A percentile compares a stretch with the other conserved stretches of the same genome.
Evolutionary conservation across 2,797 vertebrate species (phyloP).

Genomic region (Telmatherina bonti): DNA sequence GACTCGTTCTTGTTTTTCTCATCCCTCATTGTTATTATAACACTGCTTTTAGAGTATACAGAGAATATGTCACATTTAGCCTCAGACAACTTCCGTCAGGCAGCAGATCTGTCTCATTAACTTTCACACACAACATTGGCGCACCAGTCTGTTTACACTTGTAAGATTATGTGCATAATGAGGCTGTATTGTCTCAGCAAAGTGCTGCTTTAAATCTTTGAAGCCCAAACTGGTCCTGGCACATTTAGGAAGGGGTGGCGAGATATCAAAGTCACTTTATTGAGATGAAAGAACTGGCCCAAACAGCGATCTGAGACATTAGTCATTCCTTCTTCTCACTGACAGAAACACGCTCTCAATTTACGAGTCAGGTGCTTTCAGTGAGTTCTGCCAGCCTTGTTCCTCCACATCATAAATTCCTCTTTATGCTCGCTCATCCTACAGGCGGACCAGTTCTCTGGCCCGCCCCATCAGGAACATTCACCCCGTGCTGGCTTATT

Average conservation of each 20-base stretch:
- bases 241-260: conserved; percentile 55
- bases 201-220: conserved; percentile 63
- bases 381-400: conserved; percentile 76
- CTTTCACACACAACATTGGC: conserved; percentile 43
- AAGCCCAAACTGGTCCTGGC: conserved; percentile 69
- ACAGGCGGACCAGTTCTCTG: conserved; percentile 61
- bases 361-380: conserved; percentile 78
- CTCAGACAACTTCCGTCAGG: conserved; percentile 40
- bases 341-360: conserved; percentile 79
- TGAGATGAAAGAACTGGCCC: conserved; percentile 71
- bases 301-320: conserved; percentile 66
- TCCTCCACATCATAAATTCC: conserved; percentile 76
- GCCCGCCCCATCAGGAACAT: conserved; percentile 59
- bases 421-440: conserved; percentile 75
- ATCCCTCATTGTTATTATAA: not conserved
- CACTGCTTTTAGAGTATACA: conserved; percentile 2
- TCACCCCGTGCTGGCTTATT: conserved; percentile 55
- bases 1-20: not conserved
- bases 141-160: conserved; percentile 65
- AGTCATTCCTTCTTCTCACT: conserved; percentile 71
- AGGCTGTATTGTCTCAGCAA: conserved; percentile 63
- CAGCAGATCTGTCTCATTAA: conserved; percentile 40
- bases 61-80: conserved; percentile 14
- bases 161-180: conserved; percentile 68
- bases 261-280: conserved; percentile 70